Base-by-base conservation (phyloP, 2,797 vertebrate species). In the Xenops minutus region DNA sequence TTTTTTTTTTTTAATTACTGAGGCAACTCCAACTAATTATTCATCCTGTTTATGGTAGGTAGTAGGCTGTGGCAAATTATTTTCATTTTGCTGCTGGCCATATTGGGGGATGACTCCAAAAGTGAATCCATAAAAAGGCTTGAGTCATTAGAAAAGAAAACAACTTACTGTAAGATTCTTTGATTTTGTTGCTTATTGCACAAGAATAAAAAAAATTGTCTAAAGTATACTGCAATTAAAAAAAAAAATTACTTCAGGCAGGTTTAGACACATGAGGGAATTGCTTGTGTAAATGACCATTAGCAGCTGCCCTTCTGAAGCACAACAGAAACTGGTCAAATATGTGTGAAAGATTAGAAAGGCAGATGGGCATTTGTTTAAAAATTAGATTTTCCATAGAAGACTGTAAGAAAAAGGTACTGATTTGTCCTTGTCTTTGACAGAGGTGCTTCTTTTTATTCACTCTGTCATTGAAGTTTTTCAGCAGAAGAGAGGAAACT, bases 31-130 rank as follows among this genome's bases (percentile, higher is more conserved):
- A 84, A 43, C 91, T 96, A 97, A 94, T 96, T 97, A 96, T 95
- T 96, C 88, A 91, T 79, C 94, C 75, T 94, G 94, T 88, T 95
- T 94, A 95, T 90, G 41, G 78, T 84, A 96, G 85, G 73, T 95
- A 83, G 90, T 92, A 91, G 92, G 88, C 91, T 88, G 83, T 87
- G 66, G 92, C 78, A 92, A 96, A 92, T 96, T 91, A 88, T 95
- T 96, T 94, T 96, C 87, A 86, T 96, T 97, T 96, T 93, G 93
- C 92, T 97, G 82, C 92, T 95, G 94, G 85, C 93, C 95, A 43
- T 71, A 7, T 30, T 59, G 73, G 13, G 37, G 81, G 94, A 83
- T 94, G 95, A 95, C 91, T 96, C 81, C 92, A 79, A 34, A 85
- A 92, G 52, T 52, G 73, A 95, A 91, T 96, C 73, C 79, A 64